Conservation (phyloP, 2,113 vertebrate genomes). For the Misgurnus anguillicaudatus region DNA sequence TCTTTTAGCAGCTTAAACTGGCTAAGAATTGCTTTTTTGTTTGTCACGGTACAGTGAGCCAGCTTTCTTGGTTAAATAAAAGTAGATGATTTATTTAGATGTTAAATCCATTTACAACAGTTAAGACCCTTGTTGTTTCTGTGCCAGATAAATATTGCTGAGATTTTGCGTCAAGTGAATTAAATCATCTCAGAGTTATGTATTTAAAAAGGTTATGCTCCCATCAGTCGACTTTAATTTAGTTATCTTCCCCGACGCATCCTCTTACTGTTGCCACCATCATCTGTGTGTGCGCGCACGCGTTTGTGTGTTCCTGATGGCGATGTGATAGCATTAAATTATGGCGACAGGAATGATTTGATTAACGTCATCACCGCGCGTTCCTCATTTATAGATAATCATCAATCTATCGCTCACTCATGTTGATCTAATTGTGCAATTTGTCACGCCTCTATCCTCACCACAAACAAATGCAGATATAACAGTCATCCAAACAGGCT, state of each 20-base stretch:
- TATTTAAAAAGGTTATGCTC: neutral
- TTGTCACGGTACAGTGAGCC: too few species aligned
- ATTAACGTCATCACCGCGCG: conserved; percentile 65
- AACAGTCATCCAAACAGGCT: conserved; percentile 62
- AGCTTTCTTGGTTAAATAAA: too few species aligned
- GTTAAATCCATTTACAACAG: neutral
- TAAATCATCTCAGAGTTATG: neutral
- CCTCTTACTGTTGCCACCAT: neutral
- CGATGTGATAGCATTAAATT: conserved; percentile 36
- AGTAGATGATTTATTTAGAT: too few species aligned
- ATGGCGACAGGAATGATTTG: conserved; percentile 60
- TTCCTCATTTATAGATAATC: conserved; percentile 78
- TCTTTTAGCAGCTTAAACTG: too few species aligned
- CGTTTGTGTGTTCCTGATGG: conserved; percentile 5
- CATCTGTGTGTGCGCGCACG: neutral
- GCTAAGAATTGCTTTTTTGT: too few species aligned
- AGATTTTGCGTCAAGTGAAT: too few species aligned
- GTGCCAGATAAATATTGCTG: neutral
- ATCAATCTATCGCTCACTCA: conserved; percentile 71
- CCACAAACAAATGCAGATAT: conserved; percentile 70
- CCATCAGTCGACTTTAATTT: neutral
- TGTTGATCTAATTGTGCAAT: conserved; percentile 76
- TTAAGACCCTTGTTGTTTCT: neutral
- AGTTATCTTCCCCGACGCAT: neutral
- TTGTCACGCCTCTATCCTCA: conserved; percentile 73